phyloP scores from a whole-genome alignment of 2,888 invertebrate species.

The Drosophila siamana region DNA sequence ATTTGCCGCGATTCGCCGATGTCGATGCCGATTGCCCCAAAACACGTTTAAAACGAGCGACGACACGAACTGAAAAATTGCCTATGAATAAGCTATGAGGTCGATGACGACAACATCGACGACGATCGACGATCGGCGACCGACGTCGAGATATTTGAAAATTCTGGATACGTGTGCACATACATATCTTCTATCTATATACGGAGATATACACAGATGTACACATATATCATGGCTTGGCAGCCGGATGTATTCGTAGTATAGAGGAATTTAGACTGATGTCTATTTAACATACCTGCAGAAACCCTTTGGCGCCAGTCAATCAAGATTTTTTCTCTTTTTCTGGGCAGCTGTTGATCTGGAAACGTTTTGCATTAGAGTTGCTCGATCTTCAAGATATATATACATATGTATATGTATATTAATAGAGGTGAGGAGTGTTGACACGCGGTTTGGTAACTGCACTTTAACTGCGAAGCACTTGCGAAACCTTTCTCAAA shows the following conservation, averaged over 20 bases:
- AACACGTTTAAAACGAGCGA: conserved; percentile 64
- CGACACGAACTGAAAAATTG: conserved; percentile 49
- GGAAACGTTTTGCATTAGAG: conserved; percentile 28
- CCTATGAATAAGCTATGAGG: conserved; percentile 65
- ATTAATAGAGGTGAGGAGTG: conserved; percentile 17
- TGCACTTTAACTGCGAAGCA: conserved; percentile 63
- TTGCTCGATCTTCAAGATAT: conserved; percentile 51
- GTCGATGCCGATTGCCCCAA: conserved; percentile 34
- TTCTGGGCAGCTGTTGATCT: conserved; percentile 19
- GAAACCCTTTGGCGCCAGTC: conserved; percentile 27
- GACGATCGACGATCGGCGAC: neutral
- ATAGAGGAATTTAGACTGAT: conserved; percentile 32
- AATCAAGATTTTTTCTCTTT: conserved; percentile 13
- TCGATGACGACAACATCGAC: conserved; percentile 47
- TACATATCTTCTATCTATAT: neutral
- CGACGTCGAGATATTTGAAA: conserved; percentile 47
- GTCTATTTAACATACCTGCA: conserved; percentile 64
- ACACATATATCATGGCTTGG: neutral
- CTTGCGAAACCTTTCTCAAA: conserved; percentile 53
- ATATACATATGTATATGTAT: conserved; percentile 11
- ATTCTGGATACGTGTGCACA: conserved; percentile 65
- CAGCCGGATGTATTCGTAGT: conserved; percentile 61
- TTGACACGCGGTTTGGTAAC: conserved; percentile 52
- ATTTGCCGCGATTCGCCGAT: conserved; percentile 2
- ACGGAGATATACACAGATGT: neutral